Evolutionary conservation across 2,888 invertebrate species (phyloP).

Genomic region (Amiota communis): DNA sequence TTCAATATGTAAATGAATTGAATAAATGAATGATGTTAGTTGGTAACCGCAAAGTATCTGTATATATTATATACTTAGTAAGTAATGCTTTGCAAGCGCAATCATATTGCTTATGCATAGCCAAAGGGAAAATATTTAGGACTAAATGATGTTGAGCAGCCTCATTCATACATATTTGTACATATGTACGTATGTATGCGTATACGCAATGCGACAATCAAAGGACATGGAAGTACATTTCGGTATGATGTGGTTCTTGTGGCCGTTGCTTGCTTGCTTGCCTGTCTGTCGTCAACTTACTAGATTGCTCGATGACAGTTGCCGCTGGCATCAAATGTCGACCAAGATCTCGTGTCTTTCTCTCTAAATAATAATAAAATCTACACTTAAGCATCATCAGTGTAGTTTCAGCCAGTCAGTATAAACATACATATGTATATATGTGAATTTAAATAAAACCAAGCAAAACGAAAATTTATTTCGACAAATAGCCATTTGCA

Average conservation of each 20-base stretch:
- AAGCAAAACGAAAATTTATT: constrained; percentile 59
- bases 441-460: constrained; percentile 61
- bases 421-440: constrained; percentile 26
- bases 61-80: no score
- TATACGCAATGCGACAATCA: constrained; percentile 24
- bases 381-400: constrained; percentile 17
- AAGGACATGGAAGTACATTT: neutral
- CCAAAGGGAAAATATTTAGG: constrained; percentile 47
- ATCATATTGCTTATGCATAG: constrained; percentile 17
- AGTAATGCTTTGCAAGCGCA: neutral
- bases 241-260: no score
- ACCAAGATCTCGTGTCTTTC: neutral
- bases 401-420: neutral
- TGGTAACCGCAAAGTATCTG: constrained; percentile 40
- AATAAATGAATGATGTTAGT: constrained; percentile 55
- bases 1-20: constrained; percentile 61
- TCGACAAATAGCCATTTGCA: constrained; percentile 59
- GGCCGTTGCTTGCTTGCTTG: neutral
- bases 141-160: constrained; percentile 53
- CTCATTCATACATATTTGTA: constrained; percentile 14
- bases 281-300: neutral
- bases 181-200: neutral
- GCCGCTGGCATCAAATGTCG: constrained; percentile 61
- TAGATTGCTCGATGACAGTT: constrained; percentile 66
- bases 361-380: constrained; percentile 20